Evolutionary conservation across 2,113 vertebrate species (phyloP).

Genomic region (Notarius quadriscutis): DNA sequence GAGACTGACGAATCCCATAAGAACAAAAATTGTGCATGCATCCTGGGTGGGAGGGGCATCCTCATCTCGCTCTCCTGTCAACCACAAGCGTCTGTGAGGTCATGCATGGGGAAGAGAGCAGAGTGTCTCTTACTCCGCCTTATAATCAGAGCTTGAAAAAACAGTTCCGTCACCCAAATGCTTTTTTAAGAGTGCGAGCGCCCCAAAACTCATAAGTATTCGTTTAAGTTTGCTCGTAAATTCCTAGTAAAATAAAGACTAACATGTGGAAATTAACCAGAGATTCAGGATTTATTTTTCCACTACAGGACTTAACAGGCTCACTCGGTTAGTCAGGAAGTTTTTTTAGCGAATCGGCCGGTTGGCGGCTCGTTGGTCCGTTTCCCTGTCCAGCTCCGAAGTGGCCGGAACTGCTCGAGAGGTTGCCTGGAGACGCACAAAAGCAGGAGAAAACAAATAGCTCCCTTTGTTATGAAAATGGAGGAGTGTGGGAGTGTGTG

Average conservation of each 20-base stretch:
- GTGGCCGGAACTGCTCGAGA: conserved; percentile 49
- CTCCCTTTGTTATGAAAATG: conserved; percentile 65
- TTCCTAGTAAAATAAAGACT: neutral
- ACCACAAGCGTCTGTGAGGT: neutral
- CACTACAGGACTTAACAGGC: neutral
- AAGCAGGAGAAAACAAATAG: conserved; percentile 60
- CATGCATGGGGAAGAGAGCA: neutral
- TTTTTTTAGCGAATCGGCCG: neutral
- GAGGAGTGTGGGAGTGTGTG: conserved; percentile 58
- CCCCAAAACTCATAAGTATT: neutral
- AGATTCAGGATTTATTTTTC: neutral
- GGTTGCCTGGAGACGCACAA: conserved; percentile 70
- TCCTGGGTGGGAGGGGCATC: neutral
- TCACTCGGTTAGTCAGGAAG: neutral
- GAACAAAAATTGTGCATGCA: neutral
- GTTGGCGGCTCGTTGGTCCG: neutral
- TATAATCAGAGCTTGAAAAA: too few relatives aligned
- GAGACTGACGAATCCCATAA: neutral
- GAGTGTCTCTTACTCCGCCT: neutral
- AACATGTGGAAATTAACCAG: neutral
- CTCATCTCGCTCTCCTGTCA: neutral
- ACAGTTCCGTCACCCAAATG: neutral
- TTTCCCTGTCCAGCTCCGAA: conserved; percentile 34
- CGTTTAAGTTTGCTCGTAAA: too few relatives aligned
- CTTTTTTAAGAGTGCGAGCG: neutral